phyloP scores from a whole-genome alignment of 2,888 invertebrate species.

The Apamea anceps region DNA sequence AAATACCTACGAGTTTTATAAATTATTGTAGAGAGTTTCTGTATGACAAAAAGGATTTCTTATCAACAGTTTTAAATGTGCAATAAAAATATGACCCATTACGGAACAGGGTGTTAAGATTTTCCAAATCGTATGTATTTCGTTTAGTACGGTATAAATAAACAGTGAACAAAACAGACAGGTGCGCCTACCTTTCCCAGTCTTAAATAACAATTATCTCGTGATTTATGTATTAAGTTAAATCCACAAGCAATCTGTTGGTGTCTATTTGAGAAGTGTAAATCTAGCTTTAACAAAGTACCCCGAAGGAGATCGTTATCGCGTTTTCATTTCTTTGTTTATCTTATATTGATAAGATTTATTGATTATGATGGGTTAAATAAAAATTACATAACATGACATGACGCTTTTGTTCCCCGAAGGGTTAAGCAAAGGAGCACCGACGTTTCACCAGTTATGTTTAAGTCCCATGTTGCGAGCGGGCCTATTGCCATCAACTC shows the following conservation, averaged over 20 bases:
- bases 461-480: neutral
- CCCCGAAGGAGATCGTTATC: neutral
- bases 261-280: constrained; percentile 63
- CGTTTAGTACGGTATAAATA: neutral
- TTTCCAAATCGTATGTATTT: neutral
- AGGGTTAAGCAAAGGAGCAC: neutral
- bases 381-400: neutral
- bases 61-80: neutral
- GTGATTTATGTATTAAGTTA: constrained; percentile 75
- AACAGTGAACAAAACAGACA: constrained; percentile 36
- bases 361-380: neutral
- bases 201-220: constrained; percentile 70
- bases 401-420: neutral
- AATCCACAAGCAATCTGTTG: constrained; percentile 67
- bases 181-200: constrained; percentile 52
- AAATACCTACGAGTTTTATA: neutral
- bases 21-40: neutral
- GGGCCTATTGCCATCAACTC: neutral
- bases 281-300: constrained; percentile 37
- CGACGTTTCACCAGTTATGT: neutral
- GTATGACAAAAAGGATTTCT: neutral
- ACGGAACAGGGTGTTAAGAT: neutral
- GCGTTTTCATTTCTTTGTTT: neutral
- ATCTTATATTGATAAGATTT: neutral
- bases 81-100: neutral